phyloP scores from a whole-genome alignment of 2,888 invertebrate species.

The Trachelus troglodyta region DNA sequence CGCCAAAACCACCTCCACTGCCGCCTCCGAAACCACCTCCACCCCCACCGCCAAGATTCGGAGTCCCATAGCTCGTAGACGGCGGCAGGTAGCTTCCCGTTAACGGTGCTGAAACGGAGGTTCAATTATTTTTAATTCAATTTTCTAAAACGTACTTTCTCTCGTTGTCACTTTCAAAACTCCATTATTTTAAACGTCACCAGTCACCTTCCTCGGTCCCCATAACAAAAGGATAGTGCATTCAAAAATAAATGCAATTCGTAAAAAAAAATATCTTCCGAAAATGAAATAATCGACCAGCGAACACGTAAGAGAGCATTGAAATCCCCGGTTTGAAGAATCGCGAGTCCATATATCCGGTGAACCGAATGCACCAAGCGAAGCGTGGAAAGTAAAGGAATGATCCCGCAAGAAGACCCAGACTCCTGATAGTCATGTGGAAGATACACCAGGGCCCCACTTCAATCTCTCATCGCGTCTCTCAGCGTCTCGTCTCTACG shows the following conservation, averaged over 20 bases:
- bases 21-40: constrained; percentile 39
- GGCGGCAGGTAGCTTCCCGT: constrained; percentile 73
- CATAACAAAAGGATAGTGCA: too few species aligned
- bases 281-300: too few species aligned
- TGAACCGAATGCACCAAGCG: neutral
- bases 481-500: constrained; percentile 7
- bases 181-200: constrained; percentile 12
- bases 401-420: neutral
- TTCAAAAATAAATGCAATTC: neutral
- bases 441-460: neutral
- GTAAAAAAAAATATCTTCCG: constrained; percentile 35
- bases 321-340: too few species aligned
- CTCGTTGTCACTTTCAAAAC: constrained; percentile 22
- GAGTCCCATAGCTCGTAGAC: constrained; percentile 67
- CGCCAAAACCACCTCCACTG: constrained; percentile 34
- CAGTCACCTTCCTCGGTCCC: neutral
- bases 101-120: constrained; percentile 66
- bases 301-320: too few species aligned
- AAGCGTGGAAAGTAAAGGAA: neutral
- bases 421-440: neutral
- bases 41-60: constrained; percentile 47
- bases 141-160: neutral
- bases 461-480: constrained; percentile 12
- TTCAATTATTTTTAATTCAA: constrained; percentile 9
- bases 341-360: too few species aligned